Evolutionary conservation across 2,888 invertebrate genomes (phyloP).

Genomic region (Melikaiella ostensackeni): DNA sequence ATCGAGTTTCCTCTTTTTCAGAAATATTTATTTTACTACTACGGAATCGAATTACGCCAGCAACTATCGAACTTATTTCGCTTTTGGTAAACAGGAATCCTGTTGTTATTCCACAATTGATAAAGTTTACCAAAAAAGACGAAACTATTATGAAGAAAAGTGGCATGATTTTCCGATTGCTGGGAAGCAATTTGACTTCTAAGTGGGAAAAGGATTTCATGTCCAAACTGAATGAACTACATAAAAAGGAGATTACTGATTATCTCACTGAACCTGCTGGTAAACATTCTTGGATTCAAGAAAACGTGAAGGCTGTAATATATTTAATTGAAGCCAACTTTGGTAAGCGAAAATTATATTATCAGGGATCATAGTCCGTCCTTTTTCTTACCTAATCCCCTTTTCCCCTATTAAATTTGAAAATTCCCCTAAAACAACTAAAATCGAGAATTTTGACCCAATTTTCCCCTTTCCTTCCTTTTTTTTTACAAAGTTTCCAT

Average conservation of each 20-base stretch:
- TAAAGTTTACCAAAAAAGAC: constrained; percentile 76
- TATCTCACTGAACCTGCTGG: constrained; percentile 63
- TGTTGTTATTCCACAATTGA: constrained; percentile 78
- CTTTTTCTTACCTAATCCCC: too few species aligned
- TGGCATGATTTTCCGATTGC: constrained; percentile 82
- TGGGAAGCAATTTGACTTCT: constrained; percentile 75
- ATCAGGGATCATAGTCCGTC: too few species aligned
- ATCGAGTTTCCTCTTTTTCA: constrained; percentile 49
- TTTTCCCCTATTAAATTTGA: too few species aligned
- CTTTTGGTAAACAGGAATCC: constrained; percentile 80
- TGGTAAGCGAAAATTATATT: constrained; percentile 52
- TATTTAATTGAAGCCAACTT: constrained; percentile 79
- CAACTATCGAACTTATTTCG: constrained; percentile 80
- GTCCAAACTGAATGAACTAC: constrained; percentile 79
- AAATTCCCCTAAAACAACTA: too few species aligned
- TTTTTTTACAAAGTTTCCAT: too few species aligned
- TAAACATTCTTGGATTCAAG: constrained; percentile 66
- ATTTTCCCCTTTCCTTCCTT: too few species aligned
- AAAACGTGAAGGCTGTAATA: constrained; percentile 80
- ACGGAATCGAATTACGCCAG: constrained; percentile 53
- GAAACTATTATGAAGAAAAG: constrained; percentile 80
- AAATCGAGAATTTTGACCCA: too few species aligned
- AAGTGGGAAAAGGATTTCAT: constrained; percentile 78
- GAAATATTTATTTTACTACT: constrained; percentile 62
- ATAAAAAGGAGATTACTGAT: constrained; percentile 82